These are phyloP conservation scores for Eleutherodactylus coqui DNA, from an alignment of 2,797 vertebrate species.

Conservation along the genomic window DNA sequence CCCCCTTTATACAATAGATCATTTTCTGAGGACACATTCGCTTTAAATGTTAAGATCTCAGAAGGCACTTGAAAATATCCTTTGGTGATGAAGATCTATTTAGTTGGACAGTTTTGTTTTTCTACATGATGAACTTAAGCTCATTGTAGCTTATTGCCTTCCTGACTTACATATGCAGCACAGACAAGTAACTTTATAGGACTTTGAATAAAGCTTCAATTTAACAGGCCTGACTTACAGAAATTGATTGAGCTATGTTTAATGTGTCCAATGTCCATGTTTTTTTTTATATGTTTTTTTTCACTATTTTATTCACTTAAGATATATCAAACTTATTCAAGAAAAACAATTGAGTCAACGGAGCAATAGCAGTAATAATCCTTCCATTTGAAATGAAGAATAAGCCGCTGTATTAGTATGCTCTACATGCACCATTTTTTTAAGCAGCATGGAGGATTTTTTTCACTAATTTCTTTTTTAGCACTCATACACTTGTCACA, in stretches of 20 bases:
- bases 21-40: too few relatives aligned
- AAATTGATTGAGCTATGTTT: not conserved
- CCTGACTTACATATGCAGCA: too few relatives aligned
- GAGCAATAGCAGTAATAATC: not conserved
- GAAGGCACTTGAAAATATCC: too few relatives aligned
- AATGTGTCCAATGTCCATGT: not conserved
- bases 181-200: too few relatives aligned
- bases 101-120: too few relatives aligned
- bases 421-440: slow-evolving; percentile 20
- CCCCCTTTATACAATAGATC: too few relatives aligned
- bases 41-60: too few relatives aligned
- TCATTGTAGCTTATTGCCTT: too few relatives aligned
- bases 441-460: slow-evolving; percentile 17
- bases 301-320: not conserved
- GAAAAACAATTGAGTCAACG: not conserved
- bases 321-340: not conserved
- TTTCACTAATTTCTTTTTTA: slow-evolving; percentile 47
- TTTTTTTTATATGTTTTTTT: not conserved
- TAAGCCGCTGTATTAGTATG: slow-evolving; percentile 2
- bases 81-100: too few relatives aligned
- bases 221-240: not conserved
- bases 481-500: slow-evolving; percentile 30
- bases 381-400: slow-evolving; percentile 31
- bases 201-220: not conserved
- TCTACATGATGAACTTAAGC: too few relatives aligned